Conservation (phyloP, 2,113 vertebrate species). For the Leucosticte australis region DNA sequence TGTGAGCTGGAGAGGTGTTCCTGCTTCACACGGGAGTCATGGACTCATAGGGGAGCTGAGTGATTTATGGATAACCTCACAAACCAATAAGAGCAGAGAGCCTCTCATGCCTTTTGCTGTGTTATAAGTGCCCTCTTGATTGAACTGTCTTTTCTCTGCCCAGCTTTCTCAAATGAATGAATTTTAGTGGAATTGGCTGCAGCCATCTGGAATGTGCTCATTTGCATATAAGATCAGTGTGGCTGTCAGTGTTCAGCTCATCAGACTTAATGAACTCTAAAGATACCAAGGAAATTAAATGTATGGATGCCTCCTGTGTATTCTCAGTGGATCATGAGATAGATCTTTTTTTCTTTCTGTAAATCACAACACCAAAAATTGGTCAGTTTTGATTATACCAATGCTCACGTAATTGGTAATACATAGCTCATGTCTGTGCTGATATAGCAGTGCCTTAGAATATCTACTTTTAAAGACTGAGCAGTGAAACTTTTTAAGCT, state of each 20-base stretch:
- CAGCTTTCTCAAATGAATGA: slow-evolving; percentile 36
- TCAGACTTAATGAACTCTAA: slow-evolving; percentile 30
- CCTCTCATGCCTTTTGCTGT: not conserved
- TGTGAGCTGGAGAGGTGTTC: slow-evolving; percentile 22
- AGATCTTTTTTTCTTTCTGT: not conserved
- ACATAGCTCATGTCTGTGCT: not conserved
- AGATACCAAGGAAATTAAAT: not conserved
- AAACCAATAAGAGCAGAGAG: not conserved
- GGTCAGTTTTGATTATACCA: not conserved
- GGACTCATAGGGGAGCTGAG: not conserved
- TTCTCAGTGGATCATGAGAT: not conserved
- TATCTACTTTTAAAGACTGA: not conserved
- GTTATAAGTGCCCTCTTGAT: not conserved
- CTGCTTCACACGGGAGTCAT: not conserved
- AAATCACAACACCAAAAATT: not conserved
- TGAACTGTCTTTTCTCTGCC: slow-evolving; percentile 37
- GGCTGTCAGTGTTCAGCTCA: not conserved
- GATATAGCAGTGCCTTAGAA: not conserved
- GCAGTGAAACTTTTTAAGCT: not conserved
- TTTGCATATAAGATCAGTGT: not conserved
- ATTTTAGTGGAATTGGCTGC: slow-evolving; percentile 10
- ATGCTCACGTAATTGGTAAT: not conserved
- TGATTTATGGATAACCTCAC: not conserved
- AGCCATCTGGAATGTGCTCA: slow-evolving; percentile 23
- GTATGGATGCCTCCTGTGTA: not conserved